phyloP scores from a whole-genome alignment of 2,797 vertebrate genomes.

The Tapera naevia region DNA sequence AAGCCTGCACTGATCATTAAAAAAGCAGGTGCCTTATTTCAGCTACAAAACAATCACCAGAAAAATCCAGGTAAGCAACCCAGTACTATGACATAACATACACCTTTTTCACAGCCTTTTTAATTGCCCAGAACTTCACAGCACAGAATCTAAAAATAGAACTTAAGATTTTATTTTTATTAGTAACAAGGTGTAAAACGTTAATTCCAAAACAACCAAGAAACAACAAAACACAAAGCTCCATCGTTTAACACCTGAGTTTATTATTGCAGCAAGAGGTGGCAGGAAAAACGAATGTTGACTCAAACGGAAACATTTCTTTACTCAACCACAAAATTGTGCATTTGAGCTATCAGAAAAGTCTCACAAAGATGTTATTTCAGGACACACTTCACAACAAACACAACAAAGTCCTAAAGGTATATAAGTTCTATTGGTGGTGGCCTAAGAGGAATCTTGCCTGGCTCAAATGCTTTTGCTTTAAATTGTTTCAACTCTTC shows the following conservation, averaged over 20 bases:
- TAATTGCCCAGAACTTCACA: not conserved
- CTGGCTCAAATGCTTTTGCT: conserved; percentile 85
- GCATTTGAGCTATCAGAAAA: not conserved
- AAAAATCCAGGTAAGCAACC: not conserved
- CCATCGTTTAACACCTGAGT: not conserved
- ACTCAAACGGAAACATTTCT: not conserved
- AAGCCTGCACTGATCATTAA: not conserved
- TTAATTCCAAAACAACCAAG: not conserved
- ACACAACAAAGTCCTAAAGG: conserved; percentile 34
- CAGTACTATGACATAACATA: not conserved
- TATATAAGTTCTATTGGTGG: conserved; percentile 82
- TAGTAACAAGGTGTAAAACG: not conserved
- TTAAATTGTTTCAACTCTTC: conserved; percentile 88
- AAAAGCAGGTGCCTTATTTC: not conserved
- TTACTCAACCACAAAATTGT: not conserved
- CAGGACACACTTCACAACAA: not conserved
- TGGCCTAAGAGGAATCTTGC: conserved; percentile 87
- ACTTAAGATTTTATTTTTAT: not conserved
- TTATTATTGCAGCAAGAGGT: not conserved
- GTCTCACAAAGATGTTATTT: not conserved
- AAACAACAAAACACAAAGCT: not conserved
- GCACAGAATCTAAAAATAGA: not conserved
- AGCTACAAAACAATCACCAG: not conserved
- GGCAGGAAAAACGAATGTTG: not conserved
- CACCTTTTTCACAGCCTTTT: not conserved